Base-by-base conservation (phyloP, 1,140 invertebrate genomes). In the Theocolax elegans region DNA sequence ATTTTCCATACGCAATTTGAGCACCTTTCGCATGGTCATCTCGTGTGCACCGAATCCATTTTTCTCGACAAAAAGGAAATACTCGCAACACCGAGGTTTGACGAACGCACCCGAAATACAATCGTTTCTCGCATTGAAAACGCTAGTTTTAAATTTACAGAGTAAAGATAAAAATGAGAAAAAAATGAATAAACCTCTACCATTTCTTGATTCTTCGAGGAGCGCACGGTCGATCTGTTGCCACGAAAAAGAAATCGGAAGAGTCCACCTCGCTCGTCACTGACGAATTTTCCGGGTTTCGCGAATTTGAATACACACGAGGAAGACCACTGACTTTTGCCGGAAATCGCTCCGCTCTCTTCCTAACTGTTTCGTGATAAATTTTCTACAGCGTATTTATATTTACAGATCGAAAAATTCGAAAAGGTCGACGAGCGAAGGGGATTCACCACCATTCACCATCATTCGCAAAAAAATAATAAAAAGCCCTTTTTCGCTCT, bases 161-260 rank as follows among this genome's bases (percentile, higher is more conserved):
- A 17, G 2, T 60, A 68, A 68, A 35, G 56, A 21, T n/a, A n/a
- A 68, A 60, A 68, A 68, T 68, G n/a, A 68, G 58, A 68, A 60
- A n/a, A 49, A 63, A 51, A 29, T 19, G n/a, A n/a, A n/a, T n/a
- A n/a, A n/a, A 31, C 23, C 48, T 60, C 46, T 38, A 58, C 31
- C 23, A 51, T 48, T 21, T 42, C 48, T 59, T 21, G 23, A 46
- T 44, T 59, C n/a, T n/a, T 15, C 40, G 15, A 23, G 15, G 25
- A 42, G 10, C 54, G 59, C 27, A 67, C 42, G 46, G 49, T 42
- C 13, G 3, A 59, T 21, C n/a, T n/a, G n/a, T n/a, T n/a, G n/a
- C n/a, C n/a, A n/a, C n/a, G n/a, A n/a, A n/a, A n/a, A n/a, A n/a
- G n/a, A n/a, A n/a, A n/a, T n/a, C n/a, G n/a, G n/a, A n/a, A n/a